phyloP scores from a whole-genome alignment of 2,113 vertebrate species.

The Dipodomys stephensi region DNA sequence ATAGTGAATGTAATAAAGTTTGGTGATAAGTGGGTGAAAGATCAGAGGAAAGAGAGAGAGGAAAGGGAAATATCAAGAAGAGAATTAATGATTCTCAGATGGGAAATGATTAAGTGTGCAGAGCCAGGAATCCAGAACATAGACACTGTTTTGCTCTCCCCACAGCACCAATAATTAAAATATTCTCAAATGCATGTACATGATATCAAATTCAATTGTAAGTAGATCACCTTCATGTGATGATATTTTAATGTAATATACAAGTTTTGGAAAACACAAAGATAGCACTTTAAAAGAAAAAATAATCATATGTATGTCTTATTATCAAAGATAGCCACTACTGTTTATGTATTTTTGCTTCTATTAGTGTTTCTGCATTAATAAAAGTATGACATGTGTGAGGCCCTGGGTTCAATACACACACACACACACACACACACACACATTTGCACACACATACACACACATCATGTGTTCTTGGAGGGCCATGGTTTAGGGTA shows the following conservation, averaged over 20 bases:
- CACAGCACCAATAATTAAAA: background rate
- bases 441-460: no score
- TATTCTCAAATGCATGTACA: background rate
- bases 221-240: background rate
- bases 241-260: background rate
- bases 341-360: constrained; percentile 19
- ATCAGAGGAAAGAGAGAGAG: background rate
- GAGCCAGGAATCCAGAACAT: background rate
- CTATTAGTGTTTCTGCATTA: background rate
- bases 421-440: background rate
- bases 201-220: constrained; percentile 29
- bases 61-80: background rate
- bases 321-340: background rate
- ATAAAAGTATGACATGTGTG: background rate
- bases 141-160: background rate
- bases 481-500: background rate
- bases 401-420: background rate
- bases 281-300: background rate
- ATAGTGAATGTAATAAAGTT: background rate
- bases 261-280: background rate
- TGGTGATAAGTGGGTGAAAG: background rate
- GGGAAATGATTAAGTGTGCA: background rate
- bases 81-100: background rate
- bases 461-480: background rate
- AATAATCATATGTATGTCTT: background rate